phyloP scores from a whole-genome alignment of 2,113 vertebrate species.

The Orientallactaga bullata region DNA sequence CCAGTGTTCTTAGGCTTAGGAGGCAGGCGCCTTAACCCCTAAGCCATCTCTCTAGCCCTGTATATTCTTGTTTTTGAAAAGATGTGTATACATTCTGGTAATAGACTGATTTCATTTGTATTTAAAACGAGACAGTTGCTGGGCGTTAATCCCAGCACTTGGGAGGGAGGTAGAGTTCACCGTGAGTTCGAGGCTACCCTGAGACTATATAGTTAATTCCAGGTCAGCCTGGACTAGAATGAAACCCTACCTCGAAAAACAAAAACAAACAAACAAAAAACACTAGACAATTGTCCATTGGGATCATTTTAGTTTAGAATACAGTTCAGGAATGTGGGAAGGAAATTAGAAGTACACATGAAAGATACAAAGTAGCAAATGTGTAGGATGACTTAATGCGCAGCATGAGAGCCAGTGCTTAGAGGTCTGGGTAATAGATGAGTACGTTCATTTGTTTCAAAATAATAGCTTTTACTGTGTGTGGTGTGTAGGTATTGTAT shows the following conservation, averaged over 20 bases:
- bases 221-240: no score
- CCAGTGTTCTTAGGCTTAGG: no score
- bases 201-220: no score
- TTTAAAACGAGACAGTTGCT: slow-evolving; percentile 24
- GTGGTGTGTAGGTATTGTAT: background rate
- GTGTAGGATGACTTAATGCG: no score
- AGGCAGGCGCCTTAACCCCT: no score
- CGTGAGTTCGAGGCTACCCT: no score
- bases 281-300: background rate
- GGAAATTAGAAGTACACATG: background rate
- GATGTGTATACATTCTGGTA: background rate
- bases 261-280: no score
- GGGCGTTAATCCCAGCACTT: no score
- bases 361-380: slow-evolving; percentile 6
- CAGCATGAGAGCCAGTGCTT: background rate
- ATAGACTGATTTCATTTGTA: slow-evolving; percentile 15
- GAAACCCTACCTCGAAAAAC: no score
- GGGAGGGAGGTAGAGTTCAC: no score
- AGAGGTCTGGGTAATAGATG: background rate
- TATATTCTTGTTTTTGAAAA: background rate
- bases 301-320: background rate
- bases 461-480: background rate
- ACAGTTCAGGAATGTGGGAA: background rate
- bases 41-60: no score
- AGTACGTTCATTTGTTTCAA: background rate